These are phyloP conservation scores for Puntigrus tetrazona DNA, from an alignment of 2,113 vertebrate genomes.

Conservation along the genomic window DNA sequence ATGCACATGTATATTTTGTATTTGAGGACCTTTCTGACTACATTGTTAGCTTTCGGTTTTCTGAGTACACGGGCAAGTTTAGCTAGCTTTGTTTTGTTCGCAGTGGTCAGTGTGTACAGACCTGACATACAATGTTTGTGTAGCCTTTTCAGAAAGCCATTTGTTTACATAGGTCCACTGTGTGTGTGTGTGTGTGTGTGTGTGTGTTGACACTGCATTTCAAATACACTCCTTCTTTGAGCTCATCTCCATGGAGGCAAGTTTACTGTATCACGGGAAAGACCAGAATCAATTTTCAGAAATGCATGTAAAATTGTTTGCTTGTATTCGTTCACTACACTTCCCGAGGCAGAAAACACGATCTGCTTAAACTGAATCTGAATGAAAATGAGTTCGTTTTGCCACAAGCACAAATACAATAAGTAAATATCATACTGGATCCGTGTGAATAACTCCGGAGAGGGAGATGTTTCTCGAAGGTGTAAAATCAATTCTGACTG, in stretches of 20 bases:
- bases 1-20: neutral
- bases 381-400: neutral
- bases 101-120: neutral
- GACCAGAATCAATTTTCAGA: neutral
- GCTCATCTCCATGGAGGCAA: slow-evolving; percentile 13
- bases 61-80: neutral
- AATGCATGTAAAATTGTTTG: neutral
- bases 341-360: neutral
- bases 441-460: neutral
- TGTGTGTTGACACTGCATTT: neutral
- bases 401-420: neutral
- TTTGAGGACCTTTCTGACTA: neutral
- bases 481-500: neutral
- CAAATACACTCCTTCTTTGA: neutral
- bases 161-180: slow-evolving; percentile 5
- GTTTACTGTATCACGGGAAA: neutral
- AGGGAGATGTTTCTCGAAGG: neutral
- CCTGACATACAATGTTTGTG: neutral
- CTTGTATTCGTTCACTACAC: neutral
- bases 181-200: neutral
- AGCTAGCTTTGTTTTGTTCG: neutral
- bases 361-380: neutral
- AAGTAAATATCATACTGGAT: neutral
- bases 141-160: neutral
- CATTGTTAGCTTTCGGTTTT: neutral